These are phyloP conservation scores for Meiosimyza decipiens DNA, from an alignment of 2,888 invertebrate species.

Conservation along the genomic window DNA sequence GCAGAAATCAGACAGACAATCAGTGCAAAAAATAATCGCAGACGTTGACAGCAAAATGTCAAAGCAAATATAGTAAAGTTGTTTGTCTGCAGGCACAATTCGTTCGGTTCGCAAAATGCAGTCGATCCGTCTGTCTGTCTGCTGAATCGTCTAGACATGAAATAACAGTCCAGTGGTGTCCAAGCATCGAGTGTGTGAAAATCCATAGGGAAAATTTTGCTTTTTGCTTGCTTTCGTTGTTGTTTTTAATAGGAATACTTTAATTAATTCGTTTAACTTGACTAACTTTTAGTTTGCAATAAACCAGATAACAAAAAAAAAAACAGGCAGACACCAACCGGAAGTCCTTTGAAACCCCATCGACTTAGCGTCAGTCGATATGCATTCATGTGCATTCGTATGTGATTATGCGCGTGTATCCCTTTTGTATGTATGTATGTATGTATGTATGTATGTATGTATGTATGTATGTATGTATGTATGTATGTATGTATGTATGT, in stretches of 20 bases:
- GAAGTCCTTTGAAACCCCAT: background rate
- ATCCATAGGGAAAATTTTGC: constrained; percentile 13
- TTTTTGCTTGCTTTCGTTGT: background rate
- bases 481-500: background rate
- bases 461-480: background rate
- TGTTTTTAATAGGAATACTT: constrained; percentile 8
- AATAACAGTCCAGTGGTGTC: constrained; percentile 41
- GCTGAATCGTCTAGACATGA: constrained; percentile 42
- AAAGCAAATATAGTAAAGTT: constrained; percentile 36
- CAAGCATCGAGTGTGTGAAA: constrained; percentile 25
- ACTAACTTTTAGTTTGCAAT: background rate
- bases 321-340: background rate
- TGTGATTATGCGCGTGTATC: background rate
- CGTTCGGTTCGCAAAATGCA: background rate
- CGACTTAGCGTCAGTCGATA: constrained; percentile 7
- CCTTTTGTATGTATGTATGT: background rate
- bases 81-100: constrained; percentile 11
- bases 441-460: no score
- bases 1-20: background rate
- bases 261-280: constrained; percentile 19
- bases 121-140: constrained; percentile 1
- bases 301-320: background rate
- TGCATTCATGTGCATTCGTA: background rate
- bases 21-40: constrained; percentile 26
- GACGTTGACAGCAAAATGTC: constrained; percentile 43